Evolutionary conservation across 2,113 vertebrate genomes (phyloP).

Genomic region (Mesocricetus auratus): DNA sequence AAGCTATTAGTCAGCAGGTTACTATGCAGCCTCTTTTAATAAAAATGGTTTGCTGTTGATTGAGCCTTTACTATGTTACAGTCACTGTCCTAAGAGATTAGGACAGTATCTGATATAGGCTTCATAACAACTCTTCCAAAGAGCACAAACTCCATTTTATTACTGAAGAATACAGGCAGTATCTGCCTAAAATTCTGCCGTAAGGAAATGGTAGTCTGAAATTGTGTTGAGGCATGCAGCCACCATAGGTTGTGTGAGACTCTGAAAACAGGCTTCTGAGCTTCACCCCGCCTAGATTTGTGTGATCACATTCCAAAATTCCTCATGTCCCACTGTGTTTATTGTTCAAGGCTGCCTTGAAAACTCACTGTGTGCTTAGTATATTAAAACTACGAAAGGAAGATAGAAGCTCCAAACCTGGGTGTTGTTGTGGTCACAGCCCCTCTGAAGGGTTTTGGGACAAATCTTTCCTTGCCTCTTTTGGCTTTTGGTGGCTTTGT

Average conservation of each 20-base stretch:
- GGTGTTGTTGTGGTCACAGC: too few species aligned
- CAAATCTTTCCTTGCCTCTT: not conserved
- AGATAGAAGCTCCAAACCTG: not conserved
- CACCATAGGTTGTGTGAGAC: not conserved
- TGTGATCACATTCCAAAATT: too few species aligned
- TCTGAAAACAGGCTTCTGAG: not conserved
- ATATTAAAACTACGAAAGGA: not conserved
- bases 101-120: not conserved
- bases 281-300: fast-evolving
- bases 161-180: not conserved
- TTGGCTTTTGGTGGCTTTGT: not conserved
- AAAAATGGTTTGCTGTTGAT: not conserved
- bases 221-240: not conserved
- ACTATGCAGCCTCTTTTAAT: not conserved
- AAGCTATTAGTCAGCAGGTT: not conserved
- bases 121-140: not conserved
- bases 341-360: not conserved
- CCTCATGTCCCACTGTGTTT: not conserved
- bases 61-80: not conserved
- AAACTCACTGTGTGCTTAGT: not conserved
- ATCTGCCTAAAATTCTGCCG: not conserved
- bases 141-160: not conserved
- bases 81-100: not conserved
- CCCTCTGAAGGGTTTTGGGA: not conserved
- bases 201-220: not conserved